Conservation (phyloP, 2,888 invertebrate species). For the Ophioninae sp. region DNA sequence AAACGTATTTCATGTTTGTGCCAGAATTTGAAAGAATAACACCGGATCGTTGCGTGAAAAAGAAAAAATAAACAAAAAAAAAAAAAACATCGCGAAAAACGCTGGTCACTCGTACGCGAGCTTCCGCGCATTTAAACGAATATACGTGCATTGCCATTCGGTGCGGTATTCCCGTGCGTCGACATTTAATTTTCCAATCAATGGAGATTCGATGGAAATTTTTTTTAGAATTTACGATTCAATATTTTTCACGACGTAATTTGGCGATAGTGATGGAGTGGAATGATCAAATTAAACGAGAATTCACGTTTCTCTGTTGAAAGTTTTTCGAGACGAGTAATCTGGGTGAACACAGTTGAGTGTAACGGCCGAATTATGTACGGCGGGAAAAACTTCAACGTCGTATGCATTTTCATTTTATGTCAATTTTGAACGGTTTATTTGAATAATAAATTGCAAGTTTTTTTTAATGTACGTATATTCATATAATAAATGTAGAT, state of each 20-base stretch:
- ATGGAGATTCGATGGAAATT: conserved; percentile 15
- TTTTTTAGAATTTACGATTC: conserved; percentile 22
- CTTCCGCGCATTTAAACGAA: conserved; percentile 10
- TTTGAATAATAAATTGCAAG: background rate
- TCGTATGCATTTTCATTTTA: conserved; percentile 8
- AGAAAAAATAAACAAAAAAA: background rate
- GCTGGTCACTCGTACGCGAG: background rate
- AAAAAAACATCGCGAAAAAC: background rate
- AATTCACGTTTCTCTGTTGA: background rate
- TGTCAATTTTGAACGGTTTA: background rate
- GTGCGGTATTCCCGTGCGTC: background rate
- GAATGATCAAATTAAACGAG: background rate
- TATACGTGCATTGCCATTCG: conserved; percentile 16
- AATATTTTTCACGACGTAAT: background rate
- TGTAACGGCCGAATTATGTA: conserved; percentile 9
- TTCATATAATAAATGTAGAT: background rate
- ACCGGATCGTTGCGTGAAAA: background rate
- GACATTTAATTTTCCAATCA: conserved; percentile 16
- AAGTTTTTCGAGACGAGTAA: background rate
- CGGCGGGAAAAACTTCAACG: background rate
- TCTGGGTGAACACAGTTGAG: background rate
- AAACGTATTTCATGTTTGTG: background rate
- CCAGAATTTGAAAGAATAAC: background rate
- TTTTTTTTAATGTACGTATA: too few relatives aligned
- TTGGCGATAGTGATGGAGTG: background rate